Percentiles rank a stretch among this genome's conserved stretches.
Conservation (phyloP, 2,888 invertebrate species). For the Allolobophora icterica region DNA sequence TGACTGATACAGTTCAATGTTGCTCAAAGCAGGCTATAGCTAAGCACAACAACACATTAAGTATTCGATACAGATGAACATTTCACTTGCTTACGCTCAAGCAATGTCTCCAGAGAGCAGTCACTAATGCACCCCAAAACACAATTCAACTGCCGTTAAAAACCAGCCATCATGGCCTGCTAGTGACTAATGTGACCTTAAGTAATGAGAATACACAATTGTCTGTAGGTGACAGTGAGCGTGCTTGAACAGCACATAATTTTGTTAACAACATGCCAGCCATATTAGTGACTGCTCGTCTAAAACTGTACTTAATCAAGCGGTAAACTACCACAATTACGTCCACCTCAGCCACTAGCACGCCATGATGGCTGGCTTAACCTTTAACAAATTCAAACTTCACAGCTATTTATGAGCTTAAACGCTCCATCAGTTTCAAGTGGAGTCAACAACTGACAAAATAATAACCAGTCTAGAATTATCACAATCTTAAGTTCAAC, state of each 20-base stretch:
- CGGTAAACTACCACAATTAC: no score
- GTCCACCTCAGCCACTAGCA: no score
- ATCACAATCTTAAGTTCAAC: background rate
- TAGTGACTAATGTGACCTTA: background rate
- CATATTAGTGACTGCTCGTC: no score
- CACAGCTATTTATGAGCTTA: background rate
- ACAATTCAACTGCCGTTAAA: background rate
- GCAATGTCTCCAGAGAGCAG: background rate
- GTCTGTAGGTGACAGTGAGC: no score
- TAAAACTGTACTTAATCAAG: no score
- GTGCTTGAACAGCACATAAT: no score
- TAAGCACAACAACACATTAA: slow-evolving; percentile 8
- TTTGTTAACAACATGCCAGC: no score
- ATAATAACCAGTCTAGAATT: background rate
- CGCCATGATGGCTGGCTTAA: no score
- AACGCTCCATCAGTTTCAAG: background rate
- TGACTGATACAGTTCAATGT: background rate
- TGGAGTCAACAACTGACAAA: background rate
- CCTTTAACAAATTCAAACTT: background rate
- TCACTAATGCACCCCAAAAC: background rate
- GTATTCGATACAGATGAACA: background rate
- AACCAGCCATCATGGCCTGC: background rate
- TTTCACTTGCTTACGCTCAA: background rate
- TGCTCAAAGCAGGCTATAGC: background rate
- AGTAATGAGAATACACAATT: background rate